phyloP scores from a whole-genome alignment of 2,113 vertebrate genomes.

The Xiphias gladius region DNA sequence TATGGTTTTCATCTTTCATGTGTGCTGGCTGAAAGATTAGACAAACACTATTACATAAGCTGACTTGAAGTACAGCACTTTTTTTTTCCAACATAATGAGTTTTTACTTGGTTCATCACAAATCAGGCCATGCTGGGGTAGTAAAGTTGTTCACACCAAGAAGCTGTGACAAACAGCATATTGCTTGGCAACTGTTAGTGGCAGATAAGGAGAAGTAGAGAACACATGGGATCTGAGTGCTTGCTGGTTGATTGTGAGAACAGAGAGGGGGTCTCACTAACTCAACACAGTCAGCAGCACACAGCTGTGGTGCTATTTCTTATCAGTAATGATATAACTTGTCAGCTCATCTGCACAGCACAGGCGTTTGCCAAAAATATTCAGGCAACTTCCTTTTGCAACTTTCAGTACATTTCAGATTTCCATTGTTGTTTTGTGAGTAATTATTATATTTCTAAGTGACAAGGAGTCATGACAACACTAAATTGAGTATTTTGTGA shows the following conservation, averaged over 20 bases:
- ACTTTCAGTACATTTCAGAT: neutral
- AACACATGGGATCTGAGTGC: conserved; percentile 49
- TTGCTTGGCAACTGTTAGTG: conserved; percentile 63
- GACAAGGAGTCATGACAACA: neutral
- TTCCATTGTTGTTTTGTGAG: neutral
- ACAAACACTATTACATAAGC: neutral
- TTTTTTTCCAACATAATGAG: neutral
- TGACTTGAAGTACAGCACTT: neutral
- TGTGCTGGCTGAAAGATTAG: conserved; percentile 18
- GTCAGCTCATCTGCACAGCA: conserved; percentile 43
- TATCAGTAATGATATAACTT: conserved; percentile 68
- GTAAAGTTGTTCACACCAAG: conserved; percentile 48
- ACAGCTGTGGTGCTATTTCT: conserved; percentile 54
- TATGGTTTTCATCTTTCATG: neutral
- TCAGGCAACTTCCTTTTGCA: conserved; percentile 16
- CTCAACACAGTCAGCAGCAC: conserved; percentile 42
- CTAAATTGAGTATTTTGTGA: neutral
- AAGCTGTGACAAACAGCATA: conserved; percentile 46
- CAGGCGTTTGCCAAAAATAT: conserved; percentile 36
- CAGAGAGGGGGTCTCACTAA: conserved; percentile 34
- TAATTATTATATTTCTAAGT: neutral
- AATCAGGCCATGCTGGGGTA: conserved; percentile 48
- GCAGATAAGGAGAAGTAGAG: conserved; percentile 70
- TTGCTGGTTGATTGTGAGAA: conserved; percentile 56
- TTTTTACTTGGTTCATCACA: conserved; percentile 36